Evolutionary conservation across 2,888 invertebrate species (phyloP).

Genomic region (Lampropteryx suffumata): DNA sequence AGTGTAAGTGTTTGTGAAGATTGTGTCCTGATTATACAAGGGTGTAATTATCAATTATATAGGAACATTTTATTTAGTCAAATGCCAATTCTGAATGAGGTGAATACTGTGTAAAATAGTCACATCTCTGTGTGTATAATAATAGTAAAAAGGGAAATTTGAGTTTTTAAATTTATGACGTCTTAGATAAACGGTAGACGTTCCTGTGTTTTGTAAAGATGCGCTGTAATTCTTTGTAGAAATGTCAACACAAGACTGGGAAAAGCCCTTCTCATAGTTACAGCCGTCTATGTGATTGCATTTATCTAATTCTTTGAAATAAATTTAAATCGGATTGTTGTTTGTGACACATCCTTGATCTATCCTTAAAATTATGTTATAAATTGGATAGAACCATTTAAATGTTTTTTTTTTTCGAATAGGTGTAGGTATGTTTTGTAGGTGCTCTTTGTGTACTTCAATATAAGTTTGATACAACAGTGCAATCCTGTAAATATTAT

Average conservation of each 20-base stretch:
- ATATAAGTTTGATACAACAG: conserved; percentile 42
- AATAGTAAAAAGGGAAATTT: conserved; percentile 6
- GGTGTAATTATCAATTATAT: background rate
- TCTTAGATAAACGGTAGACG: conserved; percentile 31
- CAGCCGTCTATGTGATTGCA: conserved; percentile 20
- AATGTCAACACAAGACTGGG: conserved; percentile 18
- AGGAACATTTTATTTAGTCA: background rate
- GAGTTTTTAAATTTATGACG: conserved; percentile 18
- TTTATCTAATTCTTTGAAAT: conserved; percentile 22
- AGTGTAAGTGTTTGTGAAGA: conserved; percentile 20
- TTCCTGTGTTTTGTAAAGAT: conserved; percentile 30
- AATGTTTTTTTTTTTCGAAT: conserved; percentile 13
- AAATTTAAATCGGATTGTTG: background rate
- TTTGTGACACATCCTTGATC: background rate
- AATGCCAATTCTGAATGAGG: background rate
- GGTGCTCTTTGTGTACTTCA: conserved; percentile 61
- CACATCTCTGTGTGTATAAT: conserved; percentile 1
- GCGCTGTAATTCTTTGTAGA: conserved; percentile 22
- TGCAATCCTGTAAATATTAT: conserved; percentile 54
- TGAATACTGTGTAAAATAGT: conserved; percentile 1
- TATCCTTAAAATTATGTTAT: background rate
- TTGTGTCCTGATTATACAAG: background rate
- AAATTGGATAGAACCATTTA: conserved; percentile 2
- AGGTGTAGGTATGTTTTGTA: conserved; percentile 39
- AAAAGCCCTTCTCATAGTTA: conserved; percentile 13